Percentiles rank a stretch among this genome's conserved stretches.
phyloP scores from a whole-genome alignment of 2,888 invertebrate genomes.

The Odontothrips loti region DNA sequence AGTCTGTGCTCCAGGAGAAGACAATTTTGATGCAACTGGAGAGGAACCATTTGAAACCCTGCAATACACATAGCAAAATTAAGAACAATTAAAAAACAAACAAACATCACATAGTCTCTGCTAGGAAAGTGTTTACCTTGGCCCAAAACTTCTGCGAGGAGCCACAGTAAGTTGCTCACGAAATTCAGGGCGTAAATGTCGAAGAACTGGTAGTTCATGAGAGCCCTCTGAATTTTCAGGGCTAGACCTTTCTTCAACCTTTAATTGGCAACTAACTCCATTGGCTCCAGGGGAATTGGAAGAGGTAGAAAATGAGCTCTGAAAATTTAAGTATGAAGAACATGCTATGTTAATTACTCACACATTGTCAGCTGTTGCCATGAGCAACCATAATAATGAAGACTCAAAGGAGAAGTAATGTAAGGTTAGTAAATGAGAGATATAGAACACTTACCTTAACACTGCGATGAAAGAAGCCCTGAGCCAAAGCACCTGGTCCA shows the following conservation, averaged over 20 bases:
- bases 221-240: neutral
- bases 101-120: neutral
- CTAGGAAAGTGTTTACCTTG: neutral
- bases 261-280: conserved; percentile 12
- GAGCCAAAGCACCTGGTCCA: conserved; percentile 80
- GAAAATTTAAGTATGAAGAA: conserved; percentile 8
- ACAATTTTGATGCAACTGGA: neutral
- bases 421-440: neutral
- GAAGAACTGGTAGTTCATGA: conserved; percentile 64
- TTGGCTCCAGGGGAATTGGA: neutral
- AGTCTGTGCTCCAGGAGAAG: neutral
- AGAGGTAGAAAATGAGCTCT: neutral
- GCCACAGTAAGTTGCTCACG: conserved; percentile 73
- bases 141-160: conserved; percentile 29
- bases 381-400: neutral
- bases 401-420: neutral
- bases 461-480: conserved; percentile 59
- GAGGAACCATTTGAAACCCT: conserved; percentile 1
- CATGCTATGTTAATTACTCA: neutral
- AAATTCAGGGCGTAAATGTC: conserved; percentile 80
- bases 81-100: neutral
- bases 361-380: conserved; percentile 14
- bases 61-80: neutral
- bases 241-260: conserved; percentile 6
- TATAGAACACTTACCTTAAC: neutral